Conservation (phyloP, 2,797 vertebrate genomes). For the Ammospiza maritima region DNA sequence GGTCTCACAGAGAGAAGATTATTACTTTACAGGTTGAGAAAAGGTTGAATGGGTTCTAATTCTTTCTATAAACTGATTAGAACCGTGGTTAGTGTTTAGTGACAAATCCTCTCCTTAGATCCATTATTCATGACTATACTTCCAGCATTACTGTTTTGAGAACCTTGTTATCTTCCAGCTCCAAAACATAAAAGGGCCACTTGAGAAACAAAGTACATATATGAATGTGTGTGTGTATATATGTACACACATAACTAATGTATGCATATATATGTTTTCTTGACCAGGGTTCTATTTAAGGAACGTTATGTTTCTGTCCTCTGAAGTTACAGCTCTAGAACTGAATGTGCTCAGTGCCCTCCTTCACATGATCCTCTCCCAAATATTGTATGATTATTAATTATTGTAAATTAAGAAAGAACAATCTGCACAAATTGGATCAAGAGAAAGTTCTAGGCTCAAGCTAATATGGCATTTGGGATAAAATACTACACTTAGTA, state of each 20-base stretch:
- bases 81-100: not conserved
- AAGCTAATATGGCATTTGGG: not conserved
- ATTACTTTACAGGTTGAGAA: not conserved
- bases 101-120: not conserved
- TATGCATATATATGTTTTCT: not conserved
- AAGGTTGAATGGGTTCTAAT: not conserved
- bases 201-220: not conserved
- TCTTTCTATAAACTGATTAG: not conserved
- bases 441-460: not conserved
- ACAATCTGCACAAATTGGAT: not conserved
- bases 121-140: not conserved
- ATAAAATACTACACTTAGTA: not conserved
- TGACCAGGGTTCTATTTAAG: not conserved
- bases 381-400: not conserved
- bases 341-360: not conserved
- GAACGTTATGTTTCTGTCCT: not conserved
- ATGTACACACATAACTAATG: not conserved
- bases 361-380: not conserved
- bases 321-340: not conserved
- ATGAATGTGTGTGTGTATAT: fast-evolving
- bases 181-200: not conserved
- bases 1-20: not conserved
- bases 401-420: not conserved
- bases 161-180: not conserved
- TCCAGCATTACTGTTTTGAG: not conserved